These are phyloP conservation scores for Petrocephalus microphthalmus DNA, from an alignment of 2,113 vertebrate genomes.

Conservation along the genomic window DNA sequence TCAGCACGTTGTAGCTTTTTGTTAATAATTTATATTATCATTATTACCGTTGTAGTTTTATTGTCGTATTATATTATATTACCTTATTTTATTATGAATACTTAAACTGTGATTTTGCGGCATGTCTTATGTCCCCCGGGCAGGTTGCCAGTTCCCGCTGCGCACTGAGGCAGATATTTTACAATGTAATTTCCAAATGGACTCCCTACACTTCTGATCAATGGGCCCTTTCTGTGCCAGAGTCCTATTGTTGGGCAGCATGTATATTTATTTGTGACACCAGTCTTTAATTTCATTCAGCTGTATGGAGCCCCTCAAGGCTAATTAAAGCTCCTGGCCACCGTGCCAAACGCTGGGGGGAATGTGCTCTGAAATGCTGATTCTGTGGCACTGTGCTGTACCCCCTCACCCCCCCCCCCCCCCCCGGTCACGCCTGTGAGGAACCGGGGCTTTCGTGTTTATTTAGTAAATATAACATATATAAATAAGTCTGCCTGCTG, in stretches of 20 bases:
- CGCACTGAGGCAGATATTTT: background rate
- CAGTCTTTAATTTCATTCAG: constrained; percentile 23
- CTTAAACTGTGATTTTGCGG: background rate
- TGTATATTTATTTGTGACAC: constrained; percentile 16
- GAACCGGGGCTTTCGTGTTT: too few species aligned
- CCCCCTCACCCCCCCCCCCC: too few species aligned
- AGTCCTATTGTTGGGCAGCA: constrained; percentile 18
- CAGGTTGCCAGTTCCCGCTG: background rate
- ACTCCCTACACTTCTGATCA: constrained; percentile 21
- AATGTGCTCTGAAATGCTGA: background rate
- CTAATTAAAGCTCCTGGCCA: constrained; percentile 23
- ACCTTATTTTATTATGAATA: background rate
- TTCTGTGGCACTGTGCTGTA: background rate
- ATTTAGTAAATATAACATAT: too few species aligned
- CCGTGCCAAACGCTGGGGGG: constrained; percentile 5
- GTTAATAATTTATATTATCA: background rate
- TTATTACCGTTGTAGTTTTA: background rate
- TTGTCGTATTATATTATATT: background rate
- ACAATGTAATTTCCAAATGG: constrained; percentile 28
- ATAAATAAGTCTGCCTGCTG: background rate
- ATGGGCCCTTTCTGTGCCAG: background rate
- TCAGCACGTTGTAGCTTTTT: background rate
- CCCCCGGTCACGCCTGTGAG: background rate
- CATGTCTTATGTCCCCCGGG: background rate
- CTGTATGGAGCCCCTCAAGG: background rate